Base-by-base conservation (phyloP, 2,113 vertebrate genomes). In the Montifringilla adamsi region DNA sequence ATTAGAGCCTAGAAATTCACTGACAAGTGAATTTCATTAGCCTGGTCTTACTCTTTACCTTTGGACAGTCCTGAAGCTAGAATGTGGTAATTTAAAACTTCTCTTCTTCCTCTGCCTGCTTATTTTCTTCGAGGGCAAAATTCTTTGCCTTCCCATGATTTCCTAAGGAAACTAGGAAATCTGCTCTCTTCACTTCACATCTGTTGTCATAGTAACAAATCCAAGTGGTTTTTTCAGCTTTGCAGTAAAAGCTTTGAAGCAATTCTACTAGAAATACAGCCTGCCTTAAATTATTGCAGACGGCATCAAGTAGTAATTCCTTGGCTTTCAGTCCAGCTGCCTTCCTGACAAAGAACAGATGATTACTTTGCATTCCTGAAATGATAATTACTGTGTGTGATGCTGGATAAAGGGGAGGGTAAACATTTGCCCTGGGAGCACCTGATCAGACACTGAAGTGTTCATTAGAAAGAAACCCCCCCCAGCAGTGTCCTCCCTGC, bases 171-270 rank as follows among this genome's bases (percentile, higher is more conserved):
- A 28, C 31, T 5, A 56, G 72, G 56, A 90, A 70, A 77, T 90
- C 64, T 84, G 31, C 49, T 60, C n/a, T 87, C 33, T 69, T 78
- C 73, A 8, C 30, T 90, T 82, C 62, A 14, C 67, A 58, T 94
- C 84, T 87, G 84, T 94, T 95, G 94, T 72, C 69, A 91, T 92
- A 91, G 87, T 68, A 94, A 94, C 91, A 93, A 79, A 82, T 85
- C 84, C 73, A 81, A 90, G 88, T 66, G 15, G 11, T 47, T 77
- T 95, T 94, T 73, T 46, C 69, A 59, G 22, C 21, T 17, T 93
- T 82, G 79, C 67, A 64, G 62, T 93, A 78, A 87, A 93, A 89
- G 74, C 84, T 95, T 72, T 84, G 74, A 74, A 62, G 53, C 74
- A 87, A 73, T 93, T 46, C 33, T 89, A 15, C 69, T 76, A 76